Evolutionary conservation across 2,888 invertebrate genomes (phyloP).

Genomic region (Silvanus unidentatus): DNA sequence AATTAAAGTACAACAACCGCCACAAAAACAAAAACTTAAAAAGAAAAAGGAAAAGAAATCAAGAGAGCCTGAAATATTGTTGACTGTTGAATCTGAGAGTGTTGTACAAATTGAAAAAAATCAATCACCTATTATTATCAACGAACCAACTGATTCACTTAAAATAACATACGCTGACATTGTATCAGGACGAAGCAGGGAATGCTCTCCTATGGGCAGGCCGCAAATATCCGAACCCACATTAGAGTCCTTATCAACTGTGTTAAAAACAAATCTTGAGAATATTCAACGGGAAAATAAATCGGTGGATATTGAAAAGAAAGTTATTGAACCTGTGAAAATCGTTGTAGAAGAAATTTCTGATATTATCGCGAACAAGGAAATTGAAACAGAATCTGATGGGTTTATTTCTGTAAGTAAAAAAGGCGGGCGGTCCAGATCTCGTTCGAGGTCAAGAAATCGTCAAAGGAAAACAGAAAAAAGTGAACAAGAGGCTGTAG

Average conservation of each 20-base stretch:
- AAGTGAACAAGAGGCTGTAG: neutral
- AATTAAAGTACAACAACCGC: neutral
- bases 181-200: conserved; percentile 25
- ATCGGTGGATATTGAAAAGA: neutral
- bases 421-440: conserved; percentile 31
- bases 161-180: conserved; percentile 27
- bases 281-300: neutral
- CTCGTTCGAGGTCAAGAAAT: conserved; percentile 28
- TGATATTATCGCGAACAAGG: conserved; percentile 18
- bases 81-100: neutral
- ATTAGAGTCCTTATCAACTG: neutral
- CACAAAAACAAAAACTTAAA: conserved; percentile 5
- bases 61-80: neutral
- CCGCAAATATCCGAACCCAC: neutral
- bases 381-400: conserved; percentile 24
- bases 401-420: conserved; percentile 32
- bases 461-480: conserved; percentile 4
- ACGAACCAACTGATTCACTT: conserved; percentile 4
- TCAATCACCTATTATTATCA: no score
- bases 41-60: conserved; percentile 10
- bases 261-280: neutral
- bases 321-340: conserved; percentile 13
- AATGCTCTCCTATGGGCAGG: conserved; percentile 20
- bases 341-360: conserved; percentile 19
- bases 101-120: no score